Percentiles rank a stretch among this genome's conserved stretches.
Evolutionary conservation across 2,888 invertebrate genomes (phyloP).

Genomic region (Biston betularia): DNA sequence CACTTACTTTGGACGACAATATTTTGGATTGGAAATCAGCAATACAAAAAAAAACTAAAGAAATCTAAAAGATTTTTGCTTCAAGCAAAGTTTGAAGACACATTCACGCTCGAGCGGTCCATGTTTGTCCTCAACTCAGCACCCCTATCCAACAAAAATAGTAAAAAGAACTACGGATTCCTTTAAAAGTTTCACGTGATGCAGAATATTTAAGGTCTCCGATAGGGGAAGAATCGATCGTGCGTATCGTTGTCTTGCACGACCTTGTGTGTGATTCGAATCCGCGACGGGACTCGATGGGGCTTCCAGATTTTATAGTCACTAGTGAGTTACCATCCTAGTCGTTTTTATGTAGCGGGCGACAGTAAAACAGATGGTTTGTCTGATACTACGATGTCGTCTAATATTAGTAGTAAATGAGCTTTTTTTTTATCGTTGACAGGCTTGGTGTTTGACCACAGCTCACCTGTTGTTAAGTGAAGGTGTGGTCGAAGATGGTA

Average conservation of each 20-base stretch:
- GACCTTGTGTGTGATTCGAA: slow-evolving; percentile 29
- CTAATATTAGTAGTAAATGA: too few species aligned
- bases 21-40: too few species aligned
- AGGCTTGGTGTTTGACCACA: too few species aligned
- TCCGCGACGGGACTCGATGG: slow-evolving; percentile 4
- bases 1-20: too few species aligned
- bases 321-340: slow-evolving; percentile 5
- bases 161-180: slow-evolving; percentile 42
- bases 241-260: slow-evolving; percentile 31
- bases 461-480: too few species aligned
- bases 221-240: slow-evolving; percentile 57
- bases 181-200: slow-evolving; percentile 68
- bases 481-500: too few species aligned
- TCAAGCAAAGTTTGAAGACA: slow-evolving; percentile 26
- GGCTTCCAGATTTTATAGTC: slow-evolving; percentile 11
- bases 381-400: not conserved
- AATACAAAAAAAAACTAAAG: not conserved
- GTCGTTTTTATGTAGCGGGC: slow-evolving; percentile 8
- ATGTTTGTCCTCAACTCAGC: slow-evolving; percentile 58
- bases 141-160: slow-evolving; percentile 60
- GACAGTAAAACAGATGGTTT: slow-evolving; percentile 3
- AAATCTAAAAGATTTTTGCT: not conserved
- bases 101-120: slow-evolving; percentile 55
- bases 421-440: too few species aligned
- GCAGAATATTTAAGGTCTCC: slow-evolving; percentile 67